Percentiles rank a stretch among this genome's conserved stretches.
Evolutionary conservation across 2,888 invertebrate species (phyloP).

Genomic region (Chaitophorus viminalis): DNA sequence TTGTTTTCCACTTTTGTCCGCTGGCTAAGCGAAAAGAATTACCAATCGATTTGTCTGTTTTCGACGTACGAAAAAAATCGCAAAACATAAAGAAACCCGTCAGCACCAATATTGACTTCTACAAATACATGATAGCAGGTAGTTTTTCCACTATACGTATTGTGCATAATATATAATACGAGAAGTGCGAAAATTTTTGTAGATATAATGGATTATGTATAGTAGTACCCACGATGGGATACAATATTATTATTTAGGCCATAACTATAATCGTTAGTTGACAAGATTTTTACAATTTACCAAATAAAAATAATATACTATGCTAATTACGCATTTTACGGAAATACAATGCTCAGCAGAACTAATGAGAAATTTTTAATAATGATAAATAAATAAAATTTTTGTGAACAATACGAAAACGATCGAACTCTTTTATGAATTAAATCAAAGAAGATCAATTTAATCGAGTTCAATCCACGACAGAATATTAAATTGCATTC

Average conservation of each 20-base stretch:
- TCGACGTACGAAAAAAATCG: slow-evolving; percentile 54
- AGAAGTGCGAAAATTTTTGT: not conserved
- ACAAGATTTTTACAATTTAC: not conserved
- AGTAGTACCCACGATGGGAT: too few relatives aligned
- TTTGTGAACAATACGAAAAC: not conserved
- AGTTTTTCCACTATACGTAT: slow-evolving; percentile 12
- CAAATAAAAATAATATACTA: not conserved
- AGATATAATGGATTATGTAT: not conserved
- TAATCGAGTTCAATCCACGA: slow-evolving; percentile 2
- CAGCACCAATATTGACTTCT: slow-evolving; percentile 45
- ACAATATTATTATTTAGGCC: not conserved
- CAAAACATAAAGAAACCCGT: slow-evolving; percentile 53
- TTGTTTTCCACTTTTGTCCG: slow-evolving; percentile 52
- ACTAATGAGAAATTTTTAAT: not conserved
- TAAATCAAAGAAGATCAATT: slow-evolving; percentile 16
- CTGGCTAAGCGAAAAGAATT: slow-evolving; percentile 52
- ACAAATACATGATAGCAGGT: not conserved
- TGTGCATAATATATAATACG: not conserved
- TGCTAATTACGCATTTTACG: not conserved
- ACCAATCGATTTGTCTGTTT: slow-evolving; percentile 61
- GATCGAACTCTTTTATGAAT: not conserved
- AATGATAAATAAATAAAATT: not conserved
- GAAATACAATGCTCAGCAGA: not conserved
- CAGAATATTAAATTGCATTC: slow-evolving; percentile 14
- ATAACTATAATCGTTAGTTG: not conserved